A percentile compares a stretch with the other conserved stretches of the same genome.
Conservation (phyloP, 2,113 vertebrate genomes). For the Halcyon malimbica region DNA sequence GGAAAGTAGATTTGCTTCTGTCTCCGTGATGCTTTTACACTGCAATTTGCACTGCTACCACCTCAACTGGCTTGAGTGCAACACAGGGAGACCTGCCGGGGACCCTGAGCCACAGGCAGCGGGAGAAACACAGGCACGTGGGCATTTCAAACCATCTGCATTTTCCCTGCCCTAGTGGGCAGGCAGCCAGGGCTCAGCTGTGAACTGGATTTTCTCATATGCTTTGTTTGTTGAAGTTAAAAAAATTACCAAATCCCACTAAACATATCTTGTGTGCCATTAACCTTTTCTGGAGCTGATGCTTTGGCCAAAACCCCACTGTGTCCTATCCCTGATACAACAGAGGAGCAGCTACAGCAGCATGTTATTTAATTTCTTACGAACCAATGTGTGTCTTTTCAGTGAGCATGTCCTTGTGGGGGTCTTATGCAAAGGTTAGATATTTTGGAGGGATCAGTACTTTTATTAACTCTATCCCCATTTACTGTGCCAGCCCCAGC, state of each 20-base stretch:
- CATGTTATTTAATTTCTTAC: background rate
- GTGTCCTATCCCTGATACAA: background rate
- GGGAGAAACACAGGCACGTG: background rate
- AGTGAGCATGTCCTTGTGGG: background rate
- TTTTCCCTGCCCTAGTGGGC: constrained; percentile 65
- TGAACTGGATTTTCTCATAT: constrained; percentile 53
- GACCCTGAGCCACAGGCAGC: background rate
- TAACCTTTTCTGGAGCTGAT: background rate
- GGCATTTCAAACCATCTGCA: constrained; percentile 8
- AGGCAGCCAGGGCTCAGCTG: constrained; percentile 56
- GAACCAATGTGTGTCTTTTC: accelerated
- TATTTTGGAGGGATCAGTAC: background rate
- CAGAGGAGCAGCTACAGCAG: background rate
- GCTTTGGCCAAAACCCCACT: background rate
- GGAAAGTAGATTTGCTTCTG: background rate
- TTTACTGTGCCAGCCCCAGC: background rate
- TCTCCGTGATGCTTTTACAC: background rate
- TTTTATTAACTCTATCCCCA: background rate
- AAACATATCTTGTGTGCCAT: background rate
- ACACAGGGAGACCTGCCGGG: background rate
- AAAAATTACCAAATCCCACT: background rate
- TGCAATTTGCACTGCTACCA: background rate
- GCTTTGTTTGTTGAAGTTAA: constrained; percentile 38
- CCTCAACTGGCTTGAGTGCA: background rate
- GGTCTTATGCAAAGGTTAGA: background rate